Evolutionary conservation across 2,797 vertebrate species (phyloP), one percentile per base, ranked within the genome.

Genomic region (Molossus alvarezi): DNA sequence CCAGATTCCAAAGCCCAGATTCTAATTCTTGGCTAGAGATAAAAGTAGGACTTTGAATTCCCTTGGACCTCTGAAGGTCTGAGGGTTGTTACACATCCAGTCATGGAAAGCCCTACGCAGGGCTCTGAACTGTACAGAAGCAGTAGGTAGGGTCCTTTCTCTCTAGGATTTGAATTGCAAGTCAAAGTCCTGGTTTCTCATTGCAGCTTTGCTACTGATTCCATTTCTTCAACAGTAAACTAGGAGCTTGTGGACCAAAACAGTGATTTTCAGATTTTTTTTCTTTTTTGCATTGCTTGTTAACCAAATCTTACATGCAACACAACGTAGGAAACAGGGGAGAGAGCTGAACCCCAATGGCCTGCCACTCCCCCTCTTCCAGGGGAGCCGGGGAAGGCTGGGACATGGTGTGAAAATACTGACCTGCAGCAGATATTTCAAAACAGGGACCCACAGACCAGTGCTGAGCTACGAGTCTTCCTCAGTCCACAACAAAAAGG

Each of bases 151-250:
- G 11, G 29, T 65, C 75, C 55, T 80, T 64, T 58, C n/a, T 82
- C 53, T 88, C 48, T 62, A 18, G 33, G 29, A 72, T 95, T 65
- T 94, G 45, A 95, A 83, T 20, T 77, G 48, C 7, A 33, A 88
- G 27, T 67, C 76, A 85, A 57, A 89, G 20, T 57, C 53, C 45
- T 69, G 0, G 20, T 91, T 76, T 96, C 84, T 72, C 27, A 71
- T 97, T 86, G 84, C 33, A 93, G 23, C 17, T 81, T 79, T 94
- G 37, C 88, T 90, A 64, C 72, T 55, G 20, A 77, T 90, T 81
- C 27, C 10, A 1, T 81, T 89, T 89, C 73, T 89, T 86, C 57
- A 93, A 51, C 29, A 55, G 18, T 77, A 58, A 92, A 80, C 11
- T 20, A 72, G 77, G 14, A 83, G 13, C 41, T 55, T 81, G 4